Conservation (phyloP, 2,797 vertebrate species). For the Prunella strophiata region DNA sequence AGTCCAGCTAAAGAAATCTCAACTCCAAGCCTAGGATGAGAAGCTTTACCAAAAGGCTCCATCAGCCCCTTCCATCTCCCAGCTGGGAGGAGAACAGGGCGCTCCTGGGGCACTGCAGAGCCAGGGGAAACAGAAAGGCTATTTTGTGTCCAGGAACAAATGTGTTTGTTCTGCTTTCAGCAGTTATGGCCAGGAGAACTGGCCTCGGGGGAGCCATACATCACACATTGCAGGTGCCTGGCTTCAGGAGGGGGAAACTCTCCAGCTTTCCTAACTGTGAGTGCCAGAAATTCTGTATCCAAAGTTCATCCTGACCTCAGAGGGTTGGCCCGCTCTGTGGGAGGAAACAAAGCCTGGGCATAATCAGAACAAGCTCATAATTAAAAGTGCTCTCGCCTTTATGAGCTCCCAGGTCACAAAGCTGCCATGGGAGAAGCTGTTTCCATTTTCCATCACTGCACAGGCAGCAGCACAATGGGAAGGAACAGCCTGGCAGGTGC, state of each 20-base stretch:
- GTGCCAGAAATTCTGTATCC: slow-evolving; percentile 53
- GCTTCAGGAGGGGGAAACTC: slow-evolving; percentile 53
- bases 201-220: slow-evolving; percentile 52
- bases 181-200: slow-evolving; percentile 46
- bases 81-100: background rate
- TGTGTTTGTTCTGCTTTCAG: slow-evolving; percentile 69
- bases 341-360: slow-evolving; percentile 45
- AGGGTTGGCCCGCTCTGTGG: background rate
- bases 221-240: slow-evolving; percentile 68
- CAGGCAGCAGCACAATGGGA: background rate
- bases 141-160: slow-evolving; percentile 47
- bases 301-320: slow-evolving; percentile 62
- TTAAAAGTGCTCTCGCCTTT: slow-evolving; percentile 18
- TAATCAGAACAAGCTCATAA: background rate
- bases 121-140: slow-evolving; percentile 8
- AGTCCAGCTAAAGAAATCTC: background rate
- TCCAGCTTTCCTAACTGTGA: slow-evolving; percentile 40
- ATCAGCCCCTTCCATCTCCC: background rate
- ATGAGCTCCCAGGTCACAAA: background rate
- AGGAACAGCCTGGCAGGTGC: background rate
- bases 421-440: background rate
- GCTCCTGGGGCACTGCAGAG: background rate
- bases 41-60: background rate
- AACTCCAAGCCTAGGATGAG: background rate
- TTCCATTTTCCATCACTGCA: background rate